Conservation (phyloP, 2,113 vertebrate species). For the Corythornis vintsioides region DNA sequence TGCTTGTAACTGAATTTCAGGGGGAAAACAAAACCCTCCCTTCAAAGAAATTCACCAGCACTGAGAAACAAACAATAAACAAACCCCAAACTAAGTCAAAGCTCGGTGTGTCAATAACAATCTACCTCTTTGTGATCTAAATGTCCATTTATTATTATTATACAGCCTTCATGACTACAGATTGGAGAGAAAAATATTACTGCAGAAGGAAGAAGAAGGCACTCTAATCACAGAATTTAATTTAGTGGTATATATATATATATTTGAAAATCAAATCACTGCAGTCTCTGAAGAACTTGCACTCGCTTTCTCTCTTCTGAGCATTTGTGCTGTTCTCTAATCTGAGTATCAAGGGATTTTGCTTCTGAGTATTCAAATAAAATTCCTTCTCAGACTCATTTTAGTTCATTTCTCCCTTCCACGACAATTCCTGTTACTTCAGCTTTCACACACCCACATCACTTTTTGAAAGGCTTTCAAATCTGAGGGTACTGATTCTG, state of each 20-base stretch:
- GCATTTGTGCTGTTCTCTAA: neutral
- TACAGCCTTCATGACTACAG: neutral
- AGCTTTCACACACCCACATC: conserved; percentile 33
- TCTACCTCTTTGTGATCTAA: neutral
- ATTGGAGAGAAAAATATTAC: neutral
- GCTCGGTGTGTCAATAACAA: neutral
- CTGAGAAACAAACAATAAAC: neutral
- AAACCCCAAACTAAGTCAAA: neutral
- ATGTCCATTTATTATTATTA: neutral
- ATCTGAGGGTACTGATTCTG: conserved; percentile 2
- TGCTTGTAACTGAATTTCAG: neutral
- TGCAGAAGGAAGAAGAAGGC: neutral
- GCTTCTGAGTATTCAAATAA: conserved; percentile 46
- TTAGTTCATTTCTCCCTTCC: conserved; percentile 36
- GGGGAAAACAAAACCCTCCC: rapidly evolving
- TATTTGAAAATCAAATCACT: neutral
- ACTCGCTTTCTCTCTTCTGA: neutral
- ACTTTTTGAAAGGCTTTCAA: conserved; percentile 24
- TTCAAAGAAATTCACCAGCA: neutral
- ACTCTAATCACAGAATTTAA: neutral
- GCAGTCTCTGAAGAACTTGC: neutral
- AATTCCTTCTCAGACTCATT: conserved; percentile 42
- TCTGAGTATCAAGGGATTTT: conserved; percentile 23
- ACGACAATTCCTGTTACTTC: conserved; percentile 19
- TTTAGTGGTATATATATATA: neutral